Evolutionary conservation across 2,797 vertebrate genomes (phyloP), one percentile per base, ranked within the genome.

Genomic region (Champsocephalus esox): DNA sequence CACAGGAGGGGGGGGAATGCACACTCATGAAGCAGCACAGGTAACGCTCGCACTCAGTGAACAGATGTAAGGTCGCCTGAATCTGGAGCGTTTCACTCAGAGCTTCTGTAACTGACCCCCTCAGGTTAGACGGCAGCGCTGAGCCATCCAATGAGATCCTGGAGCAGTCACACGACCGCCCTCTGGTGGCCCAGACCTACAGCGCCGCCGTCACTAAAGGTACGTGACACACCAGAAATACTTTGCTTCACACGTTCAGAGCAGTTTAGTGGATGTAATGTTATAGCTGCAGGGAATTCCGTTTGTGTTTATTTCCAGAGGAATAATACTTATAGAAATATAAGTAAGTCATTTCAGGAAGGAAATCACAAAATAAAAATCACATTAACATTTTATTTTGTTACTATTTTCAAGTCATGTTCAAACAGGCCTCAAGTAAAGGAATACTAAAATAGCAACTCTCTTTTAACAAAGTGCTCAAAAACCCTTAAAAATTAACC

Each of bases 1-100:
- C 98, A 38, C 98, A 99, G 71, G 98, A 99, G 46, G 98, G 98
- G 3, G 98, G 98, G 3, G 98, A 99, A 79, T 99, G 98, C 80
- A 97, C 98, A 11, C 92, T 99, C 72, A 99, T 97, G 96, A 99
- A 99, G 83, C 98, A 99, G 92, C 98, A 99, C 95, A 98, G 97
- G 98, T 99, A 90, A 95, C 28, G 63, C 51, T 24, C 12, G 57
- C n/a, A 4, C 14, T 9, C 9, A 50, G 12, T 17, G 9, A 17
- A 43, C 9, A 6, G 61, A 56, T 24, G 43, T 12, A 49, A 48
- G 45, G 32, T 28, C 34, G 21, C 4, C 34, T n/a, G 19, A 21
- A 21, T 19, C 61, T 63, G 12, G 28, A 17, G 51, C n/a, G 41
- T 45, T 24, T 2, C 46, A 12, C 9, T 1, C 41, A 49, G 11